Conservation (phyloP, 2,888 invertebrate genomes). For the Flabesymbios commensalis region DNA sequence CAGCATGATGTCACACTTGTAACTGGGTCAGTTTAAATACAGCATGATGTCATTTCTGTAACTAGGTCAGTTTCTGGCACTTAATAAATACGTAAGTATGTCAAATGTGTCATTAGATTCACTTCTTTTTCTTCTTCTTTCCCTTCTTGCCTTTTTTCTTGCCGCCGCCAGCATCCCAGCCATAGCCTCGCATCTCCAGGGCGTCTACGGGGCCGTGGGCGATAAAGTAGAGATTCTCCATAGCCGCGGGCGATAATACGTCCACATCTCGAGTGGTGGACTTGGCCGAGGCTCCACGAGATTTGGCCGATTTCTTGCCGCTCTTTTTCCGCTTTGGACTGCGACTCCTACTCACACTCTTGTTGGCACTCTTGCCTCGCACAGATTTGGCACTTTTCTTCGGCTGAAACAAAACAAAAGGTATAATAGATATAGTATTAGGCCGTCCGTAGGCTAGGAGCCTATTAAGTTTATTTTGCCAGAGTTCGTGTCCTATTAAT, state of each 20-base stretch:
- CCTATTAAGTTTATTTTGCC: too few species aligned
- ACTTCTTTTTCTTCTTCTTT: slow-evolving; percentile 32
- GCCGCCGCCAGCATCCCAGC: slow-evolving; percentile 84
- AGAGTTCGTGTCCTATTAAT: too few species aligned
- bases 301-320: slow-evolving; percentile 16
- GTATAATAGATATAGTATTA: too few species aligned
- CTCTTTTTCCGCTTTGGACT: slow-evolving; percentile 8
- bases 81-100: too few species aligned
- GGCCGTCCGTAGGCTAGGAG: too few species aligned
- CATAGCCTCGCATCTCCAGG: slow-evolving; percentile 82
- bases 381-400: too few species aligned
- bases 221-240: slow-evolving; percentile 92
- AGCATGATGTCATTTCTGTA: too few species aligned
- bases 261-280: slow-evolving; percentile 67
- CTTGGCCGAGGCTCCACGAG: slow-evolving; percentile 5
- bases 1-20: too few species aligned
- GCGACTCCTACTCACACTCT: neutral
- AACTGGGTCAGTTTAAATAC: too few species aligned
- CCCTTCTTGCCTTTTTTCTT: slow-evolving; percentile 43
- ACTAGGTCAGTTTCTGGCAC: too few species aligned
- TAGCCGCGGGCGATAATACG: slow-evolving; percentile 84
- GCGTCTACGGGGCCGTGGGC: slow-evolving; percentile 92
- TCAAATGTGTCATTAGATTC: too few species aligned
- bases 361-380: slow-evolving; percentile 2
- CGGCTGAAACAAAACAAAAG: too few species aligned